Conservation (phyloP, 2,113 vertebrate genomes). For the Python bivittatus region DNA sequence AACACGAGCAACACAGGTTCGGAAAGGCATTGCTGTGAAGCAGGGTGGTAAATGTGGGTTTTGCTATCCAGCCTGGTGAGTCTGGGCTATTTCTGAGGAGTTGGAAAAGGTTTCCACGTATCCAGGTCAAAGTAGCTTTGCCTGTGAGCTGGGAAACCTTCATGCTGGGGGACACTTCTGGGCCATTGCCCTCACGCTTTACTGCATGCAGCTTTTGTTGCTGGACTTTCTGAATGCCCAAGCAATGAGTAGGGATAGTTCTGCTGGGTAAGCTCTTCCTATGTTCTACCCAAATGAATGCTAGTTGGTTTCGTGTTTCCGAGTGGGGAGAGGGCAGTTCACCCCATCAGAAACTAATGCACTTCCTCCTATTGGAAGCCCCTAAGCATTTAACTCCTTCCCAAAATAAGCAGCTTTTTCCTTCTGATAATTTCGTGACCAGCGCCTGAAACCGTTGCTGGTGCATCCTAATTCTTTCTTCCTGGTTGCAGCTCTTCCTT, state of each 20-base stretch:
- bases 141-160: not conserved
- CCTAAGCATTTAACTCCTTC: too few relatives aligned
- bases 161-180: not conserved
- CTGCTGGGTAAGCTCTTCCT: not conserved
- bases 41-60: not conserved
- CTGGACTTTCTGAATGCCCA: not conserved
- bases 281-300: too few relatives aligned
- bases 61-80: not conserved
- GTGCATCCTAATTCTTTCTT: not conserved
- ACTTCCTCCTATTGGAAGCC: not conserved
- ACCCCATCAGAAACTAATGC: not conserved
- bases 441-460: not conserved
- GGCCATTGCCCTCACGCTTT: not conserved
- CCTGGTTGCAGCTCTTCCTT: conserved; percentile 69
- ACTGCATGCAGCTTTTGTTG: not conserved
- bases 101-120: not conserved
- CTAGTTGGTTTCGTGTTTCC: too few relatives aligned
- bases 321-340: too few relatives aligned
- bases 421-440: not conserved
- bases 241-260: not conserved
- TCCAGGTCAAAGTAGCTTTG: not conserved
- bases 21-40: not conserved
- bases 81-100: not conserved
- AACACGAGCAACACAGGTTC: conserved; percentile 80
- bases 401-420: too few relatives aligned